A percentile compares a stretch with the other conserved stretches of the same genome.
Conservation (phyloP, 2,113 vertebrate species). For the Corvus cornix region DNA sequence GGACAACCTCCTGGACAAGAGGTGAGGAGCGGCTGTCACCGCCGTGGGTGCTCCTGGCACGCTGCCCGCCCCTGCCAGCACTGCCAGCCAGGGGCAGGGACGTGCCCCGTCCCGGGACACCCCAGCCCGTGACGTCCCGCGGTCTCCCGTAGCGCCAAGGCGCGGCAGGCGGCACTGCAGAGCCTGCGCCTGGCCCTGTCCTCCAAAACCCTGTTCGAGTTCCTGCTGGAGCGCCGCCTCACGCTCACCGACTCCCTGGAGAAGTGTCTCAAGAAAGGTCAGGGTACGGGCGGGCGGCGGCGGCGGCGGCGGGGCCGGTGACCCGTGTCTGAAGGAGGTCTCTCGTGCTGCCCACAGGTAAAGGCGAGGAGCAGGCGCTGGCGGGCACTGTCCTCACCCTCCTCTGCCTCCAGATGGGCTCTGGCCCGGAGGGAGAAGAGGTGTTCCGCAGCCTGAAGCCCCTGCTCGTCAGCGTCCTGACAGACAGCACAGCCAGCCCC, state of each 20-base stretch:
- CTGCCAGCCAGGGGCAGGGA: neutral
- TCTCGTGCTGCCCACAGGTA: slow-evolving; percentile 72
- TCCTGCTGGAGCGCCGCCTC: slow-evolving; percentile 85
- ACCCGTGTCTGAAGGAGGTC: neutral
- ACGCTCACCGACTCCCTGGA: slow-evolving; percentile 88
- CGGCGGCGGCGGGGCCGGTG: fast-evolving
- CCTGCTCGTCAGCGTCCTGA: slow-evolving; percentile 81
- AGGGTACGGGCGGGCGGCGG: neutral
- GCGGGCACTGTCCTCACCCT: slow-evolving; percentile 83
- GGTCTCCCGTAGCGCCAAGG: slow-evolving; percentile 77
- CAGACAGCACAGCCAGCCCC: slow-evolving; percentile 78
- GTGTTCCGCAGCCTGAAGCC: slow-evolving; percentile 84
- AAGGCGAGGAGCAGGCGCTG: slow-evolving; percentile 89
- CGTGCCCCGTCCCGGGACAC: neutral
- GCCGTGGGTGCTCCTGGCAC: neutral
- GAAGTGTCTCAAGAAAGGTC: slow-evolving; percentile 92
- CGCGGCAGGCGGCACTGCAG: slow-evolving; percentile 82
- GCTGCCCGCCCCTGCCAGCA: neutral
- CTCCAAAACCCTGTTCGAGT: slow-evolving; percentile 82
- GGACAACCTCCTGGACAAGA: slow-evolving; percentile 89
- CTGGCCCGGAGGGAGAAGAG: slow-evolving; percentile 85
- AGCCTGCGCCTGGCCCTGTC: slow-evolving; percentile 85
- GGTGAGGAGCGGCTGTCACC: slow-evolving; percentile 66
- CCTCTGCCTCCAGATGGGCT: slow-evolving; percentile 93
- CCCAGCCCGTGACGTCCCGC: neutral